phyloP scores from a whole-genome alignment of 2,888 invertebrate genomes.

The Agrotis clavis region DNA sequence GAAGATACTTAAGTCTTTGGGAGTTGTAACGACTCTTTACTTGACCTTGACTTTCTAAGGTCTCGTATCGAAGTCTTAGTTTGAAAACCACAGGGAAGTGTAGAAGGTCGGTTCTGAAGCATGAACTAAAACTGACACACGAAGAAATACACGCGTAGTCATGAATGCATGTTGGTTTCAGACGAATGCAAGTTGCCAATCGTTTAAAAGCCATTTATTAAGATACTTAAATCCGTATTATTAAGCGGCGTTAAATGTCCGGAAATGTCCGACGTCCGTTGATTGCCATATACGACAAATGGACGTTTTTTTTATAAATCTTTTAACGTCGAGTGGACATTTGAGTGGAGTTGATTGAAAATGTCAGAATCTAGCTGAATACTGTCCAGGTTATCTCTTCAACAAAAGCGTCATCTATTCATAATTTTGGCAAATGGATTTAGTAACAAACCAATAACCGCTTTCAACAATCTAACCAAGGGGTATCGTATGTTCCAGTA shows the following conservation, averaged over 20 bases:
- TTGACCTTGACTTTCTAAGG: conserved; percentile 43
- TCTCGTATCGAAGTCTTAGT: conserved; percentile 25
- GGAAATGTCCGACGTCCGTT: too few relatives aligned
- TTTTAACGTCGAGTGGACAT: too few relatives aligned
- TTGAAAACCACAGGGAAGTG: background rate
- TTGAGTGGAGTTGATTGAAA: too few relatives aligned
- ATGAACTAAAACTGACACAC: background rate
- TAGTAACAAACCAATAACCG: background rate
- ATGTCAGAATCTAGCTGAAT: too few relatives aligned
- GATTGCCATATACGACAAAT: too few relatives aligned
- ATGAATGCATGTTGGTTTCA: too few relatives aligned
- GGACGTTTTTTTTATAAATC: too few relatives aligned
- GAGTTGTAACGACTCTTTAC: conserved; percentile 44
- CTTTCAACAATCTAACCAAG: too few relatives aligned
- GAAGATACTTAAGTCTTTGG: conserved; percentile 42
- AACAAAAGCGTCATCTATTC: background rate
- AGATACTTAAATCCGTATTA: too few relatives aligned
- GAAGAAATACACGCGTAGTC: background rate
- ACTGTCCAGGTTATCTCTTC: background rate
- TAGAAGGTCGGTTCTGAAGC: background rate
- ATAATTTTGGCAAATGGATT: background rate
- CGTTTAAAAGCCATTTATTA: background rate
- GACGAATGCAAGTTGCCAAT: too few relatives aligned
- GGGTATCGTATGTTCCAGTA: too few relatives aligned
- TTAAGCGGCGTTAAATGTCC: background rate